Base-by-base conservation (phyloP, 2,888 invertebrate species). In the Seira ritae region DNA sequence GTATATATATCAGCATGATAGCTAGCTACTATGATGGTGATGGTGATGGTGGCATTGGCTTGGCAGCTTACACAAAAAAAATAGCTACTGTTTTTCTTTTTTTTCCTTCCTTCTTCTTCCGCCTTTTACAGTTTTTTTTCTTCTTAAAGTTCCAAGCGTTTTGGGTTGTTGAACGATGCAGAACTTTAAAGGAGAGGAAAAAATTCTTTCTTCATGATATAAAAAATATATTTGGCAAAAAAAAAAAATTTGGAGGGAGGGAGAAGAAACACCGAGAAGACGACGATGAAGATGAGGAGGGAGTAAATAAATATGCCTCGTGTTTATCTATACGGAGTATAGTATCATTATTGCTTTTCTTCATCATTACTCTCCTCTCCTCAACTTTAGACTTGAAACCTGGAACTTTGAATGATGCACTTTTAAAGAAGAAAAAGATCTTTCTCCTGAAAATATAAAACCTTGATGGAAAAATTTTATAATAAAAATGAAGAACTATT, bases 221-320 rank as follows among this genome's bases (percentile, higher is more conserved):
- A 62, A 20, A 62, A 62, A 62, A 20, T 62, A 6, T 60, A 2
- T 50, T n/a, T 62, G 22, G 62, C 22, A 4, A 62, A 62, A 62
- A 62, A n/a, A n/a, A n/a, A n/a, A n/a, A n/a, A n/a, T n/a, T n/a
- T 62, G 62, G 62, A 62, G 62, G 62, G 62, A 62, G 62, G 62
- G 62, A 62, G 62, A 62, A 62, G 12, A 62, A 20, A 20, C 22
- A n/a, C n/a, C n/a, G n/a, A n/a, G n/a, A n/a, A n/a, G n/a, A n/a
- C n/a, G n/a, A n/a, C n/a, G n/a, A n/a, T n/a, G n/a, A n/a, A n/a
- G 17, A 50, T 8, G 17, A n/a, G 1, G 62, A 22, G 20, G 62
- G 62, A 62, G 62, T 62, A 62, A 62, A 62, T 62, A 62, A 62
- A 22, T 20, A 62, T 62, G 62, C 62, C 62, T 22, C 62, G 10